Percentiles rank a stretch among this genome's conserved stretches.
Conservation (phyloP, 2,113 vertebrate species). For the Delphinapterus leucas region DNA sequence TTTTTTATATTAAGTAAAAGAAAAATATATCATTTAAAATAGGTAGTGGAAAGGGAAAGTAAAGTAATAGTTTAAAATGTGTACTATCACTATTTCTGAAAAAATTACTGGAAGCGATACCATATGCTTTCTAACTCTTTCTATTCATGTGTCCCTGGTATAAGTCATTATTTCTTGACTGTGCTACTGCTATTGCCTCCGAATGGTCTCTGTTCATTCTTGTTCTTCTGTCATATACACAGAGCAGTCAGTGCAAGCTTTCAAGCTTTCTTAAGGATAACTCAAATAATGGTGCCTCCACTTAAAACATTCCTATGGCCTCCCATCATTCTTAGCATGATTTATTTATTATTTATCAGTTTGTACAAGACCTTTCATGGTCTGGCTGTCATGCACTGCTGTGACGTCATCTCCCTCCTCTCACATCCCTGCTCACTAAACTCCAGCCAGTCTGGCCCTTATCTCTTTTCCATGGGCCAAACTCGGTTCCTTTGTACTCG, state of each 20-base stretch:
- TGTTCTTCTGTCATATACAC: rapidly evolving
- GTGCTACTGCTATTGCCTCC: not conserved
- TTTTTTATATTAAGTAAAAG: not conserved
- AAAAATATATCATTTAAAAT: not conserved
- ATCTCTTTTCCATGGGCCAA: too few relatives aligned
- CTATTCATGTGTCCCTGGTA: rapidly evolving
- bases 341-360: not conserved
- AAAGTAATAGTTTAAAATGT: not conserved
- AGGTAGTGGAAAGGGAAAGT: not conserved
- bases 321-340: not conserved
- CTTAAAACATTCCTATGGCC: not conserved
- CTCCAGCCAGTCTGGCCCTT: not conserved
- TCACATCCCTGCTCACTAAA: not conserved
- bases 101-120: not conserved
- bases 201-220: not conserved
- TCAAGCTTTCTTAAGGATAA: not conserved
- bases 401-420: not conserved
- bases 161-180: not conserved
- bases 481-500: not conserved
- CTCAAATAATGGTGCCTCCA: not conserved
- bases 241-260: not conserved
- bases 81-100: not conserved
- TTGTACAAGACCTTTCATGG: not conserved
- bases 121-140: not conserved
- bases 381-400: not conserved